These are phyloP conservation scores for Dolichoris vasculosae DNA, from an alignment of 1,140 invertebrate species.

Conservation along the genomic window DNA sequence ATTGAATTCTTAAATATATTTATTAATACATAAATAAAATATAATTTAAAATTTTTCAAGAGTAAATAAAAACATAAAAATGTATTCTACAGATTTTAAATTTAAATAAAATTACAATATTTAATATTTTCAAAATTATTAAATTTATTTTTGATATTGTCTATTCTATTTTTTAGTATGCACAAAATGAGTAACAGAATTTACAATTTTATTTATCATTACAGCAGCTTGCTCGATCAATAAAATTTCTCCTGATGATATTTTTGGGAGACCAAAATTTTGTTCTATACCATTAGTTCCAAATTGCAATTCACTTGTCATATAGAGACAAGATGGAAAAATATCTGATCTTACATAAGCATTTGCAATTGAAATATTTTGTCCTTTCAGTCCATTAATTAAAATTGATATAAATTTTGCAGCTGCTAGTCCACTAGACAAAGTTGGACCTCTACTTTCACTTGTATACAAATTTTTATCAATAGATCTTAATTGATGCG, in stretches of 20 bases:
- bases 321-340: constrained; percentile 64
- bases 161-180: constrained; percentile 35
- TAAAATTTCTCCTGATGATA: constrained; percentile 57
- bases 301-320: constrained; percentile 62
- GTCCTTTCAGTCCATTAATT: constrained; percentile 58
- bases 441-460: constrained; percentile 50
- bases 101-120: neutral
- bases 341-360: constrained; percentile 65
- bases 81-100: too few relatives aligned
- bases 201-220: constrained; percentile 61
- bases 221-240: constrained; percentile 59
- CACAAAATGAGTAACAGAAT: constrained; percentile 50
- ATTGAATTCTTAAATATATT: too few relatives aligned
- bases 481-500: constrained; percentile 56
- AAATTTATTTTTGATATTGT: neutral
- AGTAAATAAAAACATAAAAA: too few relatives aligned
- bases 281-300: constrained; percentile 60
- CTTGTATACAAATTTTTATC: constrained; percentile 53
- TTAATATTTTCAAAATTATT: neutral
- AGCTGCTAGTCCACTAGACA: constrained; percentile 60
- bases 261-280: constrained; percentile 63
- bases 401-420: constrained; percentile 64
- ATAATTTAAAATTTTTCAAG: too few relatives aligned
- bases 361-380: constrained; percentile 54
- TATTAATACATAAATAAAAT: too few relatives aligned